Conservation (phyloP, 2,888 invertebrate species). For the Lasius fuliginosus region DNA sequence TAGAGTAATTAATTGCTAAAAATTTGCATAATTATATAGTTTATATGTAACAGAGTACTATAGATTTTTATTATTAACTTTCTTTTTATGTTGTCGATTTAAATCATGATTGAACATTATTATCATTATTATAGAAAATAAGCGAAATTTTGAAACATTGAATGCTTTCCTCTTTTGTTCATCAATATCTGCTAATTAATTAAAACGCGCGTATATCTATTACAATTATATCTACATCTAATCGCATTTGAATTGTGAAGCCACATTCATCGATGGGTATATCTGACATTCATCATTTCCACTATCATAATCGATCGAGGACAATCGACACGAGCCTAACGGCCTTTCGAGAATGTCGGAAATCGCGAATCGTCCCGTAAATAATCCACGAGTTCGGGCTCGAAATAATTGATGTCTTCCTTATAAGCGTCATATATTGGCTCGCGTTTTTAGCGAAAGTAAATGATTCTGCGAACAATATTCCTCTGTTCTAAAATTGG, state of each 20-base stretch:
- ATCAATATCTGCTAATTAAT: constrained; percentile 21
- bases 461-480: constrained; percentile 37
- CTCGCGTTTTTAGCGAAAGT: constrained; percentile 47
- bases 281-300: constrained; percentile 62
- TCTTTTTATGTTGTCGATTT: not conserved
- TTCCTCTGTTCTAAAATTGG: constrained; percentile 32
- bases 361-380: constrained; percentile 63
- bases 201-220: constrained; percentile 18
- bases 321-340: constrained; percentile 63
- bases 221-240: constrained; percentile 18
- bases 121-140: not conserved
- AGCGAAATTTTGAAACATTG: not conserved
- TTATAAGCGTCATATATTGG: constrained; percentile 34
- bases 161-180: not conserved
- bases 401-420: constrained; percentile 73
- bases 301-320: constrained; percentile 49
- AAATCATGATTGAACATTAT: not conserved
- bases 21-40: not conserved
- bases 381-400: constrained; percentile 74
- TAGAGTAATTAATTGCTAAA: not conserved
- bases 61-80: not conserved
- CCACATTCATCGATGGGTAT: constrained; percentile 51
- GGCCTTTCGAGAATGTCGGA: constrained; percentile 62
- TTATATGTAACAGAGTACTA: not conserved
- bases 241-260: constrained; percentile 37